Conservation (phyloP, 2,113 vertebrate species). For the Glaucidium brasilianum region DNA sequence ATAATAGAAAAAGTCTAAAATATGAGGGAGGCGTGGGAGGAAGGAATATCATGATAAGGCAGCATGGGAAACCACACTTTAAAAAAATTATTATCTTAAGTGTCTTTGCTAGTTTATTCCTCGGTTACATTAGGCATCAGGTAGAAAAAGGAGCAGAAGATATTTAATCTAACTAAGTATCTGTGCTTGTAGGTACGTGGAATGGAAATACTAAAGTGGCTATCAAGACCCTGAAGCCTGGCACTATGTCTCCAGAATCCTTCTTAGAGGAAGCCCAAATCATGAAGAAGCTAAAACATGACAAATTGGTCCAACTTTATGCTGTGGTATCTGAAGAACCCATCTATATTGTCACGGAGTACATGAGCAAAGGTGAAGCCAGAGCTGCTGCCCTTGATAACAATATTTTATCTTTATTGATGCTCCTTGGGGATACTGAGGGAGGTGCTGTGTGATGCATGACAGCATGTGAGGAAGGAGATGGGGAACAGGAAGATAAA, state of each 20-base stretch:
- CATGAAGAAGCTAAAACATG: slow-evolving; percentile 97
- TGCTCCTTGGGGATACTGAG: neutral
- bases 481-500: neutral
- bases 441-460: neutral
- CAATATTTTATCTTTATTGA: neutral
- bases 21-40: neutral
- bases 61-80: neutral
- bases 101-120: neutral
- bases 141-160: neutral
- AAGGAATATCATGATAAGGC: neutral
- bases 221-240: slow-evolving; percentile 96
- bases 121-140: neutral
- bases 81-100: neutral
- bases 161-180: slow-evolving; percentile 41
- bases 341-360: slow-evolving; percentile 97
- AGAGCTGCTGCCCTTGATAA: neutral
- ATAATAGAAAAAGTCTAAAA: neutral
- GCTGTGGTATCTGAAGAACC: slow-evolving; percentile 97
- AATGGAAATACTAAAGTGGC: slow-evolving; percentile 99
- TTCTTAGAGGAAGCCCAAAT: slow-evolving; percentile 98
- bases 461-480: neutral
- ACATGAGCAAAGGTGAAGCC: slow-evolving; percentile 92
- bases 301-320: slow-evolving; percentile 96
- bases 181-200: slow-evolving; percentile 86
- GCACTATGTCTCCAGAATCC: slow-evolving; percentile 97